Evolutionary conservation across 2,113 vertebrate genomes (phyloP).

Genomic region (Sciurus niger): DNA sequence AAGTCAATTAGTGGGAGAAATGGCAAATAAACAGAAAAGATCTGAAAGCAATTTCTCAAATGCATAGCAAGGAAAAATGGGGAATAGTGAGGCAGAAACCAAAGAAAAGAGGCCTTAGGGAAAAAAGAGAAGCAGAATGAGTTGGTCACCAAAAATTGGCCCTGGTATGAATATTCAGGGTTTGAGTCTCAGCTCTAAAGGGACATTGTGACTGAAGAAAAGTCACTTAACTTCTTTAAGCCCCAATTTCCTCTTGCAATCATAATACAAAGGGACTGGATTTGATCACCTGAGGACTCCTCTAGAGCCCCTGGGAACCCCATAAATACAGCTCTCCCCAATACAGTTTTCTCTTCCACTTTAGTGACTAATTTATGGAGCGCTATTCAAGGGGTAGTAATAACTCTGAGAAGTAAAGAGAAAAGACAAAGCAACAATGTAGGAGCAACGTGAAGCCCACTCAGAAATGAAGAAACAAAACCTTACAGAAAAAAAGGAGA

Average conservation of each 20-base stretch:
- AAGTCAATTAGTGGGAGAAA: neutral
- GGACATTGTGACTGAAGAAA: neutral
- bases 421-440: neutral
- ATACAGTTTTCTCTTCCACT: neutral
- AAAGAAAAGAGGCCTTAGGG: neutral
- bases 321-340: neutral
- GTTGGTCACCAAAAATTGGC: too few relatives aligned
- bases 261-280: neutral
- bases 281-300: neutral
- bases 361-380: neutral
- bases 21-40: neutral
- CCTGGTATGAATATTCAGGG: neutral
- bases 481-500: neutral
- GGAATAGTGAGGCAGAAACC: neutral
- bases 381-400: neutral
- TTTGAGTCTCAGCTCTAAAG: neutral
- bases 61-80: neutral
- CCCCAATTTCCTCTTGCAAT: neutral
- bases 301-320: neutral
- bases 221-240: neutral
- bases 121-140: neutral
- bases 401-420: neutral
- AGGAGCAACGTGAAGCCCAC: neutral
- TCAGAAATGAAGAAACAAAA: constrained; percentile 9
- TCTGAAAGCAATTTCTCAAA: neutral